A percentile compares a stretch with the other conserved stretches of the same genome.
These are phyloP conservation scores for Ibycter americanus DNA, from an alignment of 2,797 vertebrate genomes.

Conservation along the genomic window DNA sequence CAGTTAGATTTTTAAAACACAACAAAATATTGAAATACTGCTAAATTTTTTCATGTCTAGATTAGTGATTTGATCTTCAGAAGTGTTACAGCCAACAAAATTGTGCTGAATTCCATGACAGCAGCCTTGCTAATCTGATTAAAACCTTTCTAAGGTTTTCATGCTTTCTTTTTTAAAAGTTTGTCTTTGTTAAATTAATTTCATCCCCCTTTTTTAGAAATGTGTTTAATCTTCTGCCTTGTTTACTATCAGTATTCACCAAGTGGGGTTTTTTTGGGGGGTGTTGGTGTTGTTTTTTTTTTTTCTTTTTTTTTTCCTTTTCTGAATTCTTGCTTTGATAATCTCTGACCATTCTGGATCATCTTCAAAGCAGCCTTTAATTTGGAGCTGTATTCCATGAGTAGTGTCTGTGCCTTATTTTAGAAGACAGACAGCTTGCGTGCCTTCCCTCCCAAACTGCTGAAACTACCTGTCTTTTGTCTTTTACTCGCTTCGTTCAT, in stretches of 20 bases:
- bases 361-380: slow-evolving; percentile 44
- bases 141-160: slow-evolving; percentile 6
- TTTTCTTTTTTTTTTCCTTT: neutral
- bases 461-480: neutral
- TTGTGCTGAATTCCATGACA: neutral
- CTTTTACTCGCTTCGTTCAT: neutral
- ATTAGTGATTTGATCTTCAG: neutral
- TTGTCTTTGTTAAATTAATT: neutral
- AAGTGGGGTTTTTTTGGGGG: neutral
- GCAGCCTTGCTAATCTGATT: neutral
- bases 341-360: slow-evolving; percentile 33
- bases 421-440: neutral
- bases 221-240: slow-evolving; percentile 1
- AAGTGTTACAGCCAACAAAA: neutral
- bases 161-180: neutral
- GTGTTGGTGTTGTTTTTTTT: neutral
- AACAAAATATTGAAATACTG: neutral
- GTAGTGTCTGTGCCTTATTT: neutral
- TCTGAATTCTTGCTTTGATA: slow-evolving; percentile 46
- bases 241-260: neutral
- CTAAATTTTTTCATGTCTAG: neutral
- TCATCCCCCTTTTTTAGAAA: neutral
- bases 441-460: neutral
- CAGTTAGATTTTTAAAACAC: neutral
- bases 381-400: slow-evolving; percentile 3